A percentile compares a stretch with the other conserved stretches of the same genome.
phyloP scores from a whole-genome alignment of 2,113 vertebrate species.

The Petaurus breviceps region DNA sequence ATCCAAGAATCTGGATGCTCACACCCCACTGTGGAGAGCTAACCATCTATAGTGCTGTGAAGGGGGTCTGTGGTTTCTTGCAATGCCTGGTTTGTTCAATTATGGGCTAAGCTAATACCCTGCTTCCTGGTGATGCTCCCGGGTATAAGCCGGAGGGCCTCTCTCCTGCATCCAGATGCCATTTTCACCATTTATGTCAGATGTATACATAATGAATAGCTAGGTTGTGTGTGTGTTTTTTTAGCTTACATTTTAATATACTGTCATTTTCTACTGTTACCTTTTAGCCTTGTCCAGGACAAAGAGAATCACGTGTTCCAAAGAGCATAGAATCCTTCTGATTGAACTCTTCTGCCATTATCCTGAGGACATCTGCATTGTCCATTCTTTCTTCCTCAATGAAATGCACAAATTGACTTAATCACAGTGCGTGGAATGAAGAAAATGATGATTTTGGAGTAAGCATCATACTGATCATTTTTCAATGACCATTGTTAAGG shows the following conservation, averaged over 20 bases:
- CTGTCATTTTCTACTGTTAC: not conserved
- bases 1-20: constrained; percentile 62
- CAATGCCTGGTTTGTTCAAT: constrained; percentile 59
- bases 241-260: not conserved
- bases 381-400: not conserved
- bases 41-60: constrained; percentile 47
- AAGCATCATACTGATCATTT: not conserved
- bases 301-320: not conserved
- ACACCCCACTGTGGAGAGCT: constrained; percentile 28
- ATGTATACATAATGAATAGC: constrained; percentile 9
- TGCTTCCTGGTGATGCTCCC: constrained; percentile 51
- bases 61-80: constrained; percentile 58
- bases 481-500: not conserved
- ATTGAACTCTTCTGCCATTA: not conserved
- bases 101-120: constrained; percentile 58
- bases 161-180: constrained; percentile 50
- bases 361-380: not conserved
- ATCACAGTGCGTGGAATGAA: not conserved
- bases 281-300: constrained; percentile 9
- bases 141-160: constrained; percentile 53
- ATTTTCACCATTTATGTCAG: not conserved
- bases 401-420: not conserved
- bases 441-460: not conserved
- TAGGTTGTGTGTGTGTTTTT: not conserved
- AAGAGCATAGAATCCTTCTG: not conserved